Conservation (phyloP, 2,797 vertebrate genomes). For the Lacerta viridis region DNA sequence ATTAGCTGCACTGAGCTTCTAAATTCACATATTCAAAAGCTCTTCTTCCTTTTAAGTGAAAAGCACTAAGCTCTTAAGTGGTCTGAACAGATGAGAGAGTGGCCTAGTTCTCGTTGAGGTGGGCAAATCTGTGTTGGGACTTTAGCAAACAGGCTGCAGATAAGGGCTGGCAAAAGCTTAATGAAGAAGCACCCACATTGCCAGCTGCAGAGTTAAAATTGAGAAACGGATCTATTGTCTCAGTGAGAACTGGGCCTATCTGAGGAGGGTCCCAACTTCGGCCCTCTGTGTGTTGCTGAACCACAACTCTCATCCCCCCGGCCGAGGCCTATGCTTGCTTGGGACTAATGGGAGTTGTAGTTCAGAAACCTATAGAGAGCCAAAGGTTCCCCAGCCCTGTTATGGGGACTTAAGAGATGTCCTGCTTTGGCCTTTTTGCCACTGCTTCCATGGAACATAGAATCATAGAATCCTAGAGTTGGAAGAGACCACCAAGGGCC, state of each 20-base stretch:
- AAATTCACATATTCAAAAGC: constrained; percentile 33
- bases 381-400: too few relatives aligned
- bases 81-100: neutral
- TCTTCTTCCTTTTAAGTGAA: constrained; percentile 27
- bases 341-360: too few relatives aligned
- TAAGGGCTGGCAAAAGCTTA: neutral
- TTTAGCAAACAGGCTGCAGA: neutral
- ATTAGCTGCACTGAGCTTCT: constrained; percentile 43
- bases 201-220: neutral
- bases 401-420: too few relatives aligned
- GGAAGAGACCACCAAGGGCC: too few relatives aligned
- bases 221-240: neutral
- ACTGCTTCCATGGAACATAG: neutral
- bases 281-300: too few relatives aligned
- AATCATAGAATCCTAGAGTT: too few relatives aligned
- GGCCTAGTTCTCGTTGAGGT: neutral
- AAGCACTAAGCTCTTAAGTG: neutral
- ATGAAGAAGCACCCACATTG: neutral
- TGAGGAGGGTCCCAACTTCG: neutral
- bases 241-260: neutral
- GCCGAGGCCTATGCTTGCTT: too few relatives aligned
- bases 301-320: too few relatives aligned
- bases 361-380: too few relatives aligned
- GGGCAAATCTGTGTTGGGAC: neutral
- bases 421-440: neutral